Evolutionary conservation across 2,888 invertebrate species (phyloP).

Genomic region (Macaria liturata): DNA sequence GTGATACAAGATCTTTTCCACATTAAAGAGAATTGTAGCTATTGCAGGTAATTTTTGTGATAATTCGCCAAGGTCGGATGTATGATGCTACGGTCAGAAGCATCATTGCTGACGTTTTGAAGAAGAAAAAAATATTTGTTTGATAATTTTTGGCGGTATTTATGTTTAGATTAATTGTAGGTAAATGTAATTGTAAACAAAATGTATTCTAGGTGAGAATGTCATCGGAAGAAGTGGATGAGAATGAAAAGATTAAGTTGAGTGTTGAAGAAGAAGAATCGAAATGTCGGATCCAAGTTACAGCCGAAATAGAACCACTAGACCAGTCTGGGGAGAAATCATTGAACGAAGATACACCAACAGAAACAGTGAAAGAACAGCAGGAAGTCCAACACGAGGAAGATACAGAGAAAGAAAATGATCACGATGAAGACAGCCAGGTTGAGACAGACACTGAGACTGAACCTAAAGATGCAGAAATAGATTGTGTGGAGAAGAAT

Average conservation of each 20-base stretch:
- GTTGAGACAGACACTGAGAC: no score
- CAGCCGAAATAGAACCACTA: constrained; percentile 42
- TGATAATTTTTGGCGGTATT: constrained; percentile 31
- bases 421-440: constrained; percentile 9
- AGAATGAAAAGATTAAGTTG: constrained; percentile 51
- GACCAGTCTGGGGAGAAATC: constrained; percentile 43
- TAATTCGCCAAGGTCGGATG: neutral
- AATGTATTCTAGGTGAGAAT: constrained; percentile 17
- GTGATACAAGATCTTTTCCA: no score
- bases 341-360: neutral
- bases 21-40: no score
- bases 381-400: neutral
- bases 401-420: neutral
- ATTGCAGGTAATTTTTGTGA: no score
- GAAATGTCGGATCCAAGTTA: constrained; percentile 28
- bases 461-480: no score
- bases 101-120: constrained; percentile 3
- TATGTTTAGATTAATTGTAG: no score
- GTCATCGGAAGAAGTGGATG: constrained; percentile 36
- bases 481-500: no score
- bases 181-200: neutral
- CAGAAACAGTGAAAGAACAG: neutral
- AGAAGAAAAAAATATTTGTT: constrained; percentile 10
- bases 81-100: constrained; percentile 1
- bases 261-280: constrained; percentile 44